Evolutionary conservation across 2,797 vertebrate species (phyloP).

Genomic region (Siniperca obscura): DNA sequence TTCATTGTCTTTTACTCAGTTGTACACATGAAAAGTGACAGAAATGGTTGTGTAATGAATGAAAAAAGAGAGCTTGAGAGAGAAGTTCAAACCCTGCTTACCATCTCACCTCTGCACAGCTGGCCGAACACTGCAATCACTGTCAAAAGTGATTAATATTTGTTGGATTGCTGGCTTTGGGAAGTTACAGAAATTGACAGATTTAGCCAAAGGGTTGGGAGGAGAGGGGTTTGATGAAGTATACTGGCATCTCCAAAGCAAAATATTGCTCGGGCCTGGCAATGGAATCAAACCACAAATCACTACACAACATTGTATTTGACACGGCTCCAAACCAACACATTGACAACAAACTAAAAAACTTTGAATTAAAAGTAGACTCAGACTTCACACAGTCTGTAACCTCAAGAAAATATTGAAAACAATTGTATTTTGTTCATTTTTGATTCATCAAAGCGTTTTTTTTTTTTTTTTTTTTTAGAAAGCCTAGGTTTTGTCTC

Average conservation of each 20-base stretch:
- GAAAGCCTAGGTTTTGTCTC: neutral
- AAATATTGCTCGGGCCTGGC: neutral
- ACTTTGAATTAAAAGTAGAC: neutral
- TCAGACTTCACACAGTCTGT: neutral
- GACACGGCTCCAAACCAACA: conserved; percentile 2
- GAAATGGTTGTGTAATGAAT: neutral
- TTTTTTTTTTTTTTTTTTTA: neutral
- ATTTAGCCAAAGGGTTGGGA: no score
- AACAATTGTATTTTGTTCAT: neutral
- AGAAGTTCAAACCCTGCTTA: neutral
- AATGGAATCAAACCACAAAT: conserved; percentile 5
- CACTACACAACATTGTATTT: neutral
- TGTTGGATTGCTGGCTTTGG: neutral
- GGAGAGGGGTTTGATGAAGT: neutral
- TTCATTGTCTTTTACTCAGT: neutral
- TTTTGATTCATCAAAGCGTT: neutral
- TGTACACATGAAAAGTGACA: neutral
- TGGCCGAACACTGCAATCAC: neutral
- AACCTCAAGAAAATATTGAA: neutral
- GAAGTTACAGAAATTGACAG: neutral
- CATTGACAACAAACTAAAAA: neutral
- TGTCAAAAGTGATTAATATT: neutral
- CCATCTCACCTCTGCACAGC: neutral
- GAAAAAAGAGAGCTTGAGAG: no score
- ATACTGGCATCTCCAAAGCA: neutral